phyloP scores from a whole-genome alignment of 2,888 invertebrate species.

The Standfussiana lucernea region DNA sequence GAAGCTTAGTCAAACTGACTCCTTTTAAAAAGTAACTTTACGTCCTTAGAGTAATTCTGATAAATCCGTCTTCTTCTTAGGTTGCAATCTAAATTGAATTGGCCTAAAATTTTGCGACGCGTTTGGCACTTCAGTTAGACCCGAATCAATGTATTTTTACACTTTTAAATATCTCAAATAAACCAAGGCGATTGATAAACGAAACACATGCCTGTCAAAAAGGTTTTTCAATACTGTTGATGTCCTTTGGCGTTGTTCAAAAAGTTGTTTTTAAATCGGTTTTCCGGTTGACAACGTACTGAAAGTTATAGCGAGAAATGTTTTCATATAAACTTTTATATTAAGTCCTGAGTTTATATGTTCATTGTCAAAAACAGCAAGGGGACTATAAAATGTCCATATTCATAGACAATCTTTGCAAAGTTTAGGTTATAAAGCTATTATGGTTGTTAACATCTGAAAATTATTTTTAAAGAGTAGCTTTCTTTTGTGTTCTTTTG shows the following conservation, averaged over 20 bases:
- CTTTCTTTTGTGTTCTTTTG: conserved; percentile 23
- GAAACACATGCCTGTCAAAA: conserved; percentile 6
- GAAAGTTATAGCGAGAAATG: conserved; percentile 37
- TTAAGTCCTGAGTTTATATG: background rate
- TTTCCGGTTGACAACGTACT: conserved; percentile 43
- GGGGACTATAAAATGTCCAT: conserved; percentile 10
- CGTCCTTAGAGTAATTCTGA: background rate
- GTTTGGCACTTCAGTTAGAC: background rate
- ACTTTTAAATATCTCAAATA: too few relatives aligned
- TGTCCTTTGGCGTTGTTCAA: conserved; percentile 16
- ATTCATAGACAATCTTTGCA: conserved; percentile 8
- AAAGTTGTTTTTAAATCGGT: conserved; percentile 47
- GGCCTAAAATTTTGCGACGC: background rate
- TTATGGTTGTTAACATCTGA: conserved; percentile 30
- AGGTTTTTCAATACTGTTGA: conserved; percentile 17
- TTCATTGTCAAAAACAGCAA: conserved; percentile 9
- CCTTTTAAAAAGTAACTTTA: background rate
- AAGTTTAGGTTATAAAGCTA: conserved; percentile 38
- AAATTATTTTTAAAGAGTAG: conserved; percentile 24
- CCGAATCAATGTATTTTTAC: too few relatives aligned
- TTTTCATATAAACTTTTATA: conserved; percentile 37
- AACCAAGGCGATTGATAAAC: background rate
- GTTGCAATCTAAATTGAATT: background rate
- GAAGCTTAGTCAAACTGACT: background rate
- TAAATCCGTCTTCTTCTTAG: background rate